These are phyloP conservation scores for Melipona bicolor DNA, from an alignment of 2,888 invertebrate species.

Conservation along the genomic window DNA sequence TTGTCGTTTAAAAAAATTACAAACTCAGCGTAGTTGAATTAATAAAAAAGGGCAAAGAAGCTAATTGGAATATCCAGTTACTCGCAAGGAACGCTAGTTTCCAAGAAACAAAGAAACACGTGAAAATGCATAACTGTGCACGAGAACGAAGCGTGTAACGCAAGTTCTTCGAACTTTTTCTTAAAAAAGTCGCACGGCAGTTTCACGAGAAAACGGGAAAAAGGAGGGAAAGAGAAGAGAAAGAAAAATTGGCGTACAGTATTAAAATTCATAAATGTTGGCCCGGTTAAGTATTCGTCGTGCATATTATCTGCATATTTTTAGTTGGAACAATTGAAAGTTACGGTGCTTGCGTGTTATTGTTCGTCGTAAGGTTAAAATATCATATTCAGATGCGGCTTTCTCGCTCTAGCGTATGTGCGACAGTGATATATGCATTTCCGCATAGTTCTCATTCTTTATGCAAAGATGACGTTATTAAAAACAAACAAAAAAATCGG, in stretches of 20 bases:
- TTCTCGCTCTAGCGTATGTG: background rate
- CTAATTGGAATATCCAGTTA: background rate
- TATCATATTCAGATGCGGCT: conserved; percentile 16
- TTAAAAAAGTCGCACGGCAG: background rate
- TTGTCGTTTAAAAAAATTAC: too few relatives aligned
- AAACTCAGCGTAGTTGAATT: background rate
- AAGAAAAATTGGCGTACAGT: background rate
- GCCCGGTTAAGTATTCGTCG: conserved; percentile 19
- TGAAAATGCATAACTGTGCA: conserved; percentile 25
- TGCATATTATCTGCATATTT: conserved; percentile 37
- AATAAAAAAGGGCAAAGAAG: background rate
- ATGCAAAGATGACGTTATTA: background rate
- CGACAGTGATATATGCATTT: conserved; percentile 36
- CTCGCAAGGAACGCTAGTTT: background rate
- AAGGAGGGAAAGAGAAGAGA: too few relatives aligned
- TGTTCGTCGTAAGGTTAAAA: conserved; percentile 25
- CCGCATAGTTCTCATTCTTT: background rate
- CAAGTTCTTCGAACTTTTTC: conserved; percentile 7
- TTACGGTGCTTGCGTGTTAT: conserved; percentile 44
- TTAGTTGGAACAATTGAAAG: conserved; percentile 43
- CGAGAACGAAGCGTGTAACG: background rate
- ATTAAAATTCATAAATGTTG: conserved; percentile 46
- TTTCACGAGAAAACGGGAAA: background rate
- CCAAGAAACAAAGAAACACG: background rate
- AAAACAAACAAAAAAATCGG: background rate